Base-by-base conservation (phyloP, 2,113 vertebrate genomes). In the Gambusia holbrooki region DNA sequence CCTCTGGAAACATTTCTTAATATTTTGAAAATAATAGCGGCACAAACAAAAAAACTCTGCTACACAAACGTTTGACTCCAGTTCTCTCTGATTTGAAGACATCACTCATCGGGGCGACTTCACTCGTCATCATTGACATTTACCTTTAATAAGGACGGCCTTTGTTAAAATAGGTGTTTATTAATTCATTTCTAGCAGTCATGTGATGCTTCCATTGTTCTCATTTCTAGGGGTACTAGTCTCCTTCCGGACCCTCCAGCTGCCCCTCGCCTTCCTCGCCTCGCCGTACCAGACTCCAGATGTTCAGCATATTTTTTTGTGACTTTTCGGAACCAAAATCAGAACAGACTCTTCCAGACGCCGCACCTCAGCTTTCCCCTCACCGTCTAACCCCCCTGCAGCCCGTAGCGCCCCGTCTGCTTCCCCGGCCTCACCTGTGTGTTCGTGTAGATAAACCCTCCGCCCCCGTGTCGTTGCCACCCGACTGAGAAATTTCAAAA, bases 301-400 rank as follows among this genome's bases (percentile, higher is more conserved):
- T 91, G 81, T 91, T 91, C 87, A 73, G 84, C 82, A 90, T 88
- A 91, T 92, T 93, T 94, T 92, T 94, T 91, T 93, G 94, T 94
- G 93, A 94, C 93, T 90, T 86, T 94, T 92, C 66, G 70, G 92
- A 90, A 91, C 79, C 81, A 89, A 84, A 92, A 91, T 78, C 87
- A 73, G 87, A 63, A 90, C 84, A 90, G 90, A 92, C 89, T 92
- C 90, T 93, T 89, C 88, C 82, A 51, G 85, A 88, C 78, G 77
- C 83, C 28, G 74, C 84, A 82, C 86, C 80, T 72, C 78, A 63
- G 67, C 66, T 82, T 67, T 74, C 79, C 64, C 48, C 64, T 35
- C 67, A 61, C 73, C 30, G 58, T 62, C 67, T 45, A 42, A 71
- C 70, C 76, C 28, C 30, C 77, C 79, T 62, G 81, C 77, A 83